Evolutionary conservation across 2,113 vertebrate genomes (phyloP), one percentile per base, ranked within the genome.

Genomic region (Equus quagga): DNA sequence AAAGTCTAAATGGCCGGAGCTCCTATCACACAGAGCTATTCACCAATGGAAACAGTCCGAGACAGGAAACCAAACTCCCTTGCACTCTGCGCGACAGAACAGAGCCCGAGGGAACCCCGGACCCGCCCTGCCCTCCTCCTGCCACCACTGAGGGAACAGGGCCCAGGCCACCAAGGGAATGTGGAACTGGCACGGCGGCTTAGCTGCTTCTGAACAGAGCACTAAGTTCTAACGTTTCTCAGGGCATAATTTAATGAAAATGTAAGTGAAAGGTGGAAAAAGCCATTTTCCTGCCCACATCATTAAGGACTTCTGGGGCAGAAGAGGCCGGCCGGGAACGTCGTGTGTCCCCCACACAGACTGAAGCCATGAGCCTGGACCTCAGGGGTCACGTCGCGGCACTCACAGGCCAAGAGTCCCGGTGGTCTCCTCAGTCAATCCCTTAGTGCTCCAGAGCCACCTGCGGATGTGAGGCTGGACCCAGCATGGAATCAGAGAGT

Each of bases 11-110:
- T 98, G 98, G 98, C 97, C 97, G 80, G 95, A 97, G 98, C 97
- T 98, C 98, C 98, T 98, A 96, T 99, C 99, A 98, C 98, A 99
- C 98, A 97, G 79, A 98, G 98, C 98, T 98, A 98, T 98, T 99
- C 98, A 98, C 98, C 98, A 97, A 97, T 31, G 23, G 98, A 98
- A 70, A 98, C 98, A 98, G 97, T 97, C 98, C 23, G 83, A 18
- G 75, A 19, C 49, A 11, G 18, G 95, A 31, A 8, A 85, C 24
- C 78, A 89, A 84, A 46, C 82, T 86, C 91, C 82, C 64, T 1
- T 26, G 91, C 81, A 7, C 91, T 92, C 92, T 26, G 51, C 51
- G 3, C 14, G 13, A 1, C 51, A 17, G 51, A 54, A 14, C 51
- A 15, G 51, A 54, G 51, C 51, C 51, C 51, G 51, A 14, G 51